These are phyloP conservation scores for Mesorhabditis belari DNA, from an alignment of 2,888 invertebrate species.

Conservation along the genomic window DNA sequence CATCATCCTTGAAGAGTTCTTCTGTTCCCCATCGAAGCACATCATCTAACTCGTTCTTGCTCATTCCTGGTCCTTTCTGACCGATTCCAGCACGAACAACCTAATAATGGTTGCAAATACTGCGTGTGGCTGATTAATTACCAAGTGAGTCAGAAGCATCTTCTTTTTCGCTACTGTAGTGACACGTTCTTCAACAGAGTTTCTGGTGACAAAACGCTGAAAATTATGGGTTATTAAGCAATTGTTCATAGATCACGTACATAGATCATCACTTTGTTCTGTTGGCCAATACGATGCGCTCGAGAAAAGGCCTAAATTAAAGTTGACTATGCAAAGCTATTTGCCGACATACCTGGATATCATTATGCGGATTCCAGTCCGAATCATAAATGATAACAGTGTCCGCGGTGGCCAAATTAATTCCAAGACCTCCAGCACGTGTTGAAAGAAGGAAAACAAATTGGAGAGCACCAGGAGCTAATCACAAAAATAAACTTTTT, in stretches of 20 bases:
- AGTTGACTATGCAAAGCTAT: background rate
- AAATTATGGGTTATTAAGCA: too few relatives aligned
- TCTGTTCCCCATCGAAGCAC: constrained; percentile 93
- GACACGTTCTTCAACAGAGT: constrained; percentile 95
- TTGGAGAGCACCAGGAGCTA: constrained; percentile 88
- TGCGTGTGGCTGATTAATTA: too few relatives aligned
- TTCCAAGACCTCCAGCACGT: constrained; percentile 91
- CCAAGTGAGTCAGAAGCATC: constrained; percentile 98
- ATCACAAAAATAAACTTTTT: too few relatives aligned
- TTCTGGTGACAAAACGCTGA: constrained; percentile 96
- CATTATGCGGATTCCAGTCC: constrained; percentile 99
- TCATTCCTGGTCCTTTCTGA: constrained; percentile 67
- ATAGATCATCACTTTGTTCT: constrained; percentile 80
- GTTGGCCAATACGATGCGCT: constrained; percentile 97
- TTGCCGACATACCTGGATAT: constrained; percentile 56
- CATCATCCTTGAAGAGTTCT: constrained; percentile 94
- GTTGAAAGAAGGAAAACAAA: constrained; percentile 89
- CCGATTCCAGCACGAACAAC: constrained; percentile 93
- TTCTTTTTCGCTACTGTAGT: constrained; percentile 94
- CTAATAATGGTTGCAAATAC: too few relatives aligned
- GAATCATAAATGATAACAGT: constrained; percentile 98
- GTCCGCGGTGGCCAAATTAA: constrained; percentile 96
- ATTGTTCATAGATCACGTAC: too few relatives aligned
- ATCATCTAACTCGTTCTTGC: constrained; percentile 96
- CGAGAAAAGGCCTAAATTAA: constrained; percentile 68